These are phyloP conservation scores for Xerus inauris DNA, from an alignment of 2,113 vertebrate genomes.

Conservation along the genomic window DNA sequence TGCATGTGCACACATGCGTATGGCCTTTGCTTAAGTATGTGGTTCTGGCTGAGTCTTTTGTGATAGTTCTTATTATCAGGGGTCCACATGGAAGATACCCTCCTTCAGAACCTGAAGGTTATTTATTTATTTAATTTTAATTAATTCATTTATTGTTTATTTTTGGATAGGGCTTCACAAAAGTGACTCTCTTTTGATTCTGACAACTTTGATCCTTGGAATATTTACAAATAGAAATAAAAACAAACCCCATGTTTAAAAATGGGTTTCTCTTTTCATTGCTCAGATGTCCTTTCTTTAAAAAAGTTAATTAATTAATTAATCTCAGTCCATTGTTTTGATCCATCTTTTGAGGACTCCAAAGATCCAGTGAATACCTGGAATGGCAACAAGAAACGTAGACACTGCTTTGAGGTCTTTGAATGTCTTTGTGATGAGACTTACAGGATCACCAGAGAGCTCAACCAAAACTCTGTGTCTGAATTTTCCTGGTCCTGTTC, in stretches of 20 bases:
- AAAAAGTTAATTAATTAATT: no score
- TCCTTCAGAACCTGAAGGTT: background rate
- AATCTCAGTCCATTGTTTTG: background rate
- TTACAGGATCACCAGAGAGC: background rate
- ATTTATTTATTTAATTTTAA: background rate
- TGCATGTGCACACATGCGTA: background rate
- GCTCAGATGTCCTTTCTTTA: no score
- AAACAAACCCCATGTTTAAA: slow-evolving; percentile 14
- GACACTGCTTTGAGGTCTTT: background rate
- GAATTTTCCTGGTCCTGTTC: background rate
- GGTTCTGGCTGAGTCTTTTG: background rate
- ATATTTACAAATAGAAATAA: background rate
- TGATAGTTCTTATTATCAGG: background rate
- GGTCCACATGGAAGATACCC: background rate
- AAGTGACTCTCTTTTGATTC: background rate
- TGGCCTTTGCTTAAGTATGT: background rate
- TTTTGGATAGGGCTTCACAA: background rate
- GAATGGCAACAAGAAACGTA: background rate
- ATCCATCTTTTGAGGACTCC: background rate
- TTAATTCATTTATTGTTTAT: no score
- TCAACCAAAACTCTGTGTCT: background rate
- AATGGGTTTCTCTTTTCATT: background rate
- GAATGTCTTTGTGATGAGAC: background rate
- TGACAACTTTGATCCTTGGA: background rate
- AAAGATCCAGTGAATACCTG: background rate